phyloP scores from a whole-genome alignment of 2,888 invertebrate species.

The Lycia hirtaria region DNA sequence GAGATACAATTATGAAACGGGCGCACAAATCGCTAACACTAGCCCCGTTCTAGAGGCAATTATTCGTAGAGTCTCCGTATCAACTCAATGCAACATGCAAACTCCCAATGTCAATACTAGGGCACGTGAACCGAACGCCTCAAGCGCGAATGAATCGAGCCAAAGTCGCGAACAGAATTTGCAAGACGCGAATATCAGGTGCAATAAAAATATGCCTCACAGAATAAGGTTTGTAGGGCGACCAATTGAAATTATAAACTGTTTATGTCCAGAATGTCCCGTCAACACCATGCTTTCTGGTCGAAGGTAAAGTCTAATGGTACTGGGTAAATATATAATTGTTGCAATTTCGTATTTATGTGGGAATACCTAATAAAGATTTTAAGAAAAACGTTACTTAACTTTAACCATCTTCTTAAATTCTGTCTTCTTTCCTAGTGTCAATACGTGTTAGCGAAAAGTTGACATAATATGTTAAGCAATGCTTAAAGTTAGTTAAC shows the following conservation, averaged over 20 bases:
- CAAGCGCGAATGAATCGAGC: neutral
- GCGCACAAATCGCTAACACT: neutral
- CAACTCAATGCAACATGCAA: neutral
- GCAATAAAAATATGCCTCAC: neutral
- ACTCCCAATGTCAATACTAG: neutral
- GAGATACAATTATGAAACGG: too few species aligned
- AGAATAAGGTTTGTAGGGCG: neutral
- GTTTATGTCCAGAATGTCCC: neutral
- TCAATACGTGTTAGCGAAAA: too few species aligned
- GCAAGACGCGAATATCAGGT: neutral
- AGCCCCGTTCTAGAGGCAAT: neutral
- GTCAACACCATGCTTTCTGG: too few species aligned
- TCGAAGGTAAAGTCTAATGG: too few species aligned
- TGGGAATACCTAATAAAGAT: too few species aligned
- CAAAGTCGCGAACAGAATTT: neutral
- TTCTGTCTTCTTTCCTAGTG: too few species aligned
- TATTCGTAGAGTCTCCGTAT: neutral
- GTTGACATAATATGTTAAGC: too few species aligned
- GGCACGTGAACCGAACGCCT: neutral
- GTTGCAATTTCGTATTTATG: too few species aligned
- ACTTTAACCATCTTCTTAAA: too few species aligned
- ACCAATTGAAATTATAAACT: neutral
- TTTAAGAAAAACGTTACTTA: too few species aligned
- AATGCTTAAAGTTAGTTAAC: too few species aligned
- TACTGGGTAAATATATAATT: too few species aligned